Evolutionary conservation across 2,797 vertebrate species (phyloP).

Genomic region (Pseudocheirus occidentalis): DNA sequence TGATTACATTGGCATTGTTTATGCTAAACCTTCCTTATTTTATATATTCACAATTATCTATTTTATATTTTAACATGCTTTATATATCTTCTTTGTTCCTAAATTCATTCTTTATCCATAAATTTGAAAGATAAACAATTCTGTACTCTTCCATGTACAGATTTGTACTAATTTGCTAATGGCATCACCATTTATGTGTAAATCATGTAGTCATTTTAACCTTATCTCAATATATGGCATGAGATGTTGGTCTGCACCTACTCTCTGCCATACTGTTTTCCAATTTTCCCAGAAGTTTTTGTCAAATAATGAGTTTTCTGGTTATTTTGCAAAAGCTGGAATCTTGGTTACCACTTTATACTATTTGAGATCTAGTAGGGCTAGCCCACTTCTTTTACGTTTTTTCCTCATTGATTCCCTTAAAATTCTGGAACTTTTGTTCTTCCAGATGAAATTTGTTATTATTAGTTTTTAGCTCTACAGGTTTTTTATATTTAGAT

Average conservation of each 20-base stretch:
- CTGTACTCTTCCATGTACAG: too few relatives aligned
- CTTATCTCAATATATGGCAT: background rate
- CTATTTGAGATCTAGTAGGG: background rate
- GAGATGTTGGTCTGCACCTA: background rate
- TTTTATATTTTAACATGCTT: too few relatives aligned
- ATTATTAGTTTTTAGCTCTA: background rate
- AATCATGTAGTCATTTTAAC: background rate
- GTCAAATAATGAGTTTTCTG: background rate
- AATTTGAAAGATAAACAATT: background rate
- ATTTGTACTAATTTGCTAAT: background rate
- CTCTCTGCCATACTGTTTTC: background rate
- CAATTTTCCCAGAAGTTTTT: too few relatives aligned
- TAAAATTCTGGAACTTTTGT: background rate
- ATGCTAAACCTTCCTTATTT: background rate
- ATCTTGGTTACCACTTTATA: background rate
- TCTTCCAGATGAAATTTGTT: background rate
- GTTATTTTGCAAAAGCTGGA: background rate
- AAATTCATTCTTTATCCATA: background rate
- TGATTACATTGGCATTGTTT: too few relatives aligned
- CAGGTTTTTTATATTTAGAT: background rate
- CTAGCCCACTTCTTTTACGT: background rate
- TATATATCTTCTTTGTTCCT: background rate
- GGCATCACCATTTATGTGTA: background rate
- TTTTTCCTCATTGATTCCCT: background rate
- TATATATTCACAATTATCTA: background rate